A percentile compares a stretch with the other conserved stretches of the same genome.
phyloP scores from a whole-genome alignment of 2,113 vertebrate species.

The Antechinus stuartii region DNA sequence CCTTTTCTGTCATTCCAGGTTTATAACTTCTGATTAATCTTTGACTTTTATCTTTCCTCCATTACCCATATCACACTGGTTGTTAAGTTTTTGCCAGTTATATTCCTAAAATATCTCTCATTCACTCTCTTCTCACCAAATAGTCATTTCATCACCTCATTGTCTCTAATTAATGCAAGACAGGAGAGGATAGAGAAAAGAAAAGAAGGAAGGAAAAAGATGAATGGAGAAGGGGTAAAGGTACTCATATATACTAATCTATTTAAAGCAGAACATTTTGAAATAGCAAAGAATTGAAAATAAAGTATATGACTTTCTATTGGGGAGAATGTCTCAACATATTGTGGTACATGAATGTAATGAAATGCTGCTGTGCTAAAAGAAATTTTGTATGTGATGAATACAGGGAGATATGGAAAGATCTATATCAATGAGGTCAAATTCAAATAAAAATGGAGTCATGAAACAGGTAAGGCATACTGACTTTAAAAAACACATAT shows the following conservation, averaged over 20 bases:
- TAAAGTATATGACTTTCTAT: not conserved
- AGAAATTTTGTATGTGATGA: not conserved
- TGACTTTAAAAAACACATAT: not conserved
- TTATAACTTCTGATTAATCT: not conserved
- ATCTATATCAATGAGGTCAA: not conserved
- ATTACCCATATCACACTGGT: not conserved
- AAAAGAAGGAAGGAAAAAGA: too few species aligned
- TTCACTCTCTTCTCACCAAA: not conserved
- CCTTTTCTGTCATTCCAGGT: not conserved
- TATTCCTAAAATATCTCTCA: not conserved
- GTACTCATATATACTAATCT: not conserved
- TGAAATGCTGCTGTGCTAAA: not conserved
- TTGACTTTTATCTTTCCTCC: not conserved
- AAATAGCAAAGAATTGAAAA: not conserved
- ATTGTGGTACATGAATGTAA: not conserved
- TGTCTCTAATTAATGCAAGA: not conserved
- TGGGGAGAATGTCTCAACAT: not conserved
- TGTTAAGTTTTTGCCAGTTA: not conserved
- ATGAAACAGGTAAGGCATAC: not conserved
- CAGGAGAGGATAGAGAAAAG: too few species aligned
- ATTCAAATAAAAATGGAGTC: not conserved
- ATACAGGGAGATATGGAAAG: not conserved
- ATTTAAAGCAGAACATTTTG: not conserved
- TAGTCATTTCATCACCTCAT: not conserved
- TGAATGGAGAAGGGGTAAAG: not conserved